Percentiles rank a stretch among this genome's conserved stretches.
These are phyloP conservation scores for Drosophila greeni DNA, from an alignment of 2,888 invertebrate species.

Conservation along the genomic window DNA sequence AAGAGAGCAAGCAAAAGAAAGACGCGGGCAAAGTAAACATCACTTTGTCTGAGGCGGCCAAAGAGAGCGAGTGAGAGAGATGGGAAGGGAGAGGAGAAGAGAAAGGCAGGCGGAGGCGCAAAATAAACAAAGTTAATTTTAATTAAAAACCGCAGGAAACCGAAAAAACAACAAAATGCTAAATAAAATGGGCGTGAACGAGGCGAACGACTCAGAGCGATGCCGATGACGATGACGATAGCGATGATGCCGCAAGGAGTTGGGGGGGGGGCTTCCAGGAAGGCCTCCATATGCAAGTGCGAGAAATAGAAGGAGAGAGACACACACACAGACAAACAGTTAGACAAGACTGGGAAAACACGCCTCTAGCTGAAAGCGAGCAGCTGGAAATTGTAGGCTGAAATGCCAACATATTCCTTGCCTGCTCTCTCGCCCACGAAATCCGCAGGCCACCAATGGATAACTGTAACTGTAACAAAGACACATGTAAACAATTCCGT, in stretches of 20 bases:
- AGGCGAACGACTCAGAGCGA: slow-evolving; percentile 21
- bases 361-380: slow-evolving; percentile 19
- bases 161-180: slow-evolving; percentile 66
- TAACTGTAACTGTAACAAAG: slow-evolving; percentile 67
- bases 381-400: slow-evolving; percentile 32
- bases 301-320: slow-evolving; percentile 35
- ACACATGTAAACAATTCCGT: slow-evolving; percentile 70
- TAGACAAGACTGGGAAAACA: slow-evolving; percentile 14
- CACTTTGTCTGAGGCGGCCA: slow-evolving; percentile 51
- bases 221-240: slow-evolving; percentile 36
- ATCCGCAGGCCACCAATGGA: slow-evolving; percentile 61
- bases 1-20: slow-evolving; percentile 15
- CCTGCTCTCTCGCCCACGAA: not conserved
- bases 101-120: slow-evolving; percentile 52
- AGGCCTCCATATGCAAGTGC: slow-evolving; percentile 59
- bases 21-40: slow-evolving; percentile 60
- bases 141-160: slow-evolving; percentile 73
- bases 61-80: slow-evolving; percentile 35
- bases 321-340: slow-evolving; percentile 11
- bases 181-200: slow-evolving; percentile 63
- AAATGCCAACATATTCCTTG: slow-evolving; percentile 17
- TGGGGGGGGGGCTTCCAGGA: not conserved
- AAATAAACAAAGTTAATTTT: slow-evolving; percentile 74
- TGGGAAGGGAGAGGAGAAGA: not conserved
- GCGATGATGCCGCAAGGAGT: slow-evolving; percentile 3